phyloP scores from a whole-genome alignment of 1,140 invertebrate genomes.

The Drosophila littoralis region DNA sequence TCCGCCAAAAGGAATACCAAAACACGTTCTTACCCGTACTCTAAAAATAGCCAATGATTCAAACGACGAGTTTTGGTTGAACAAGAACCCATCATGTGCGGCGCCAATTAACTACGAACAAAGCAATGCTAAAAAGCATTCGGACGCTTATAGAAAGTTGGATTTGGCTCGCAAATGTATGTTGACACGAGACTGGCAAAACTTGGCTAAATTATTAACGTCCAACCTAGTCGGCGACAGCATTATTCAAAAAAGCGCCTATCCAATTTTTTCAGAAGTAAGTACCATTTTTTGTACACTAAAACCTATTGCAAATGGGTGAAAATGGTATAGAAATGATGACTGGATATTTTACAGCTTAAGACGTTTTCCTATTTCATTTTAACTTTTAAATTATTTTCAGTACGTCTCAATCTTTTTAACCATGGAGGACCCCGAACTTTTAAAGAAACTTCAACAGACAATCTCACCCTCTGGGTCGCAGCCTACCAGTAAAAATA shows the following conservation, averaged over 20 bases:
- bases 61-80: slow-evolving; percentile 49
- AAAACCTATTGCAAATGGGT: too few species aligned
- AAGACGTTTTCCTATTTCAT: background rate
- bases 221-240: slow-evolving; percentile 36
- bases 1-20: slow-evolving; percentile 43
- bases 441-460: slow-evolving; percentile 25
- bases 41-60: slow-evolving; percentile 47
- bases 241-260: slow-evolving; percentile 25
- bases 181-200: slow-evolving; percentile 46
- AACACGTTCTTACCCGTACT: slow-evolving; percentile 32
- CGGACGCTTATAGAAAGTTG: slow-evolving; percentile 34
- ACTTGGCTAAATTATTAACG: slow-evolving; percentile 45
- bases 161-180: slow-evolving; percentile 50
- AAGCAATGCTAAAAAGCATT: background rate
- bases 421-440: slow-evolving; percentile 25
- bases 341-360: background rate
- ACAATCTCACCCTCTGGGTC: slow-evolving; percentile 14
- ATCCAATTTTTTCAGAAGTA: slow-evolving; percentile 42
- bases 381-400: slow-evolving; percentile 4
- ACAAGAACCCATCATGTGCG: slow-evolving; percentile 51
- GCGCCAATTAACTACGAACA: slow-evolving; percentile 26
- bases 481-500: background rate
- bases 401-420: slow-evolving; percentile 40
- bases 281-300: background rate
- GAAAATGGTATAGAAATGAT: too few species aligned